Conservation (phyloP, 1,140 invertebrate genomes). For the Portunus trituberculatus region DNA sequence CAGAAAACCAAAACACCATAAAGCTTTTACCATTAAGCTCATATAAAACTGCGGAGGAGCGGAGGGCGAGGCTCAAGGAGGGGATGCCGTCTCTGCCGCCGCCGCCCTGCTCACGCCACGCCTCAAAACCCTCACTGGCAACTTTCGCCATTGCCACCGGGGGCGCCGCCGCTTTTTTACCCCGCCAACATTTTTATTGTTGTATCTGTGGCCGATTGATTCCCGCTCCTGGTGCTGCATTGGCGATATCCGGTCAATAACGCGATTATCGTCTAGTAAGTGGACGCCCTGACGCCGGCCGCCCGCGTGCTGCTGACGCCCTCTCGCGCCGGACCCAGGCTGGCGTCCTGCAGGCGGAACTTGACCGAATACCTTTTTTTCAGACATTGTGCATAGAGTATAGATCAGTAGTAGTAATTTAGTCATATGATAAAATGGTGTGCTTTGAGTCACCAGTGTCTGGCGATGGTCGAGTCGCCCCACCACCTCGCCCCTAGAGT, state of each 20-base stretch:
- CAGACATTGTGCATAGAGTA: not conserved
- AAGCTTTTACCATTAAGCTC: conserved; percentile 44
- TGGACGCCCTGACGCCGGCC: conserved; percentile 50
- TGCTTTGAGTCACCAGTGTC: not conserved
- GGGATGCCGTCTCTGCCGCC: not conserved
- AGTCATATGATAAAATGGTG: not conserved
- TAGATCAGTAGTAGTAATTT: not conserved
- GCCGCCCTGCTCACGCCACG: not conserved
- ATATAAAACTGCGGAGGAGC: conserved; percentile 27
- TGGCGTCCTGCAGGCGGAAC: not conserved
- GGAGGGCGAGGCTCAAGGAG: conserved; percentile 16
- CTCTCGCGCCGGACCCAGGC: not conserved
- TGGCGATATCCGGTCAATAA: conserved; percentile 73
- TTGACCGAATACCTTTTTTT: not conserved
- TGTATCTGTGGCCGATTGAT: conserved; percentile 73
- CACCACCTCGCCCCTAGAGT: not conserved
- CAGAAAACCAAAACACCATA: conserved; percentile 24
- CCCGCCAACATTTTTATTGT: conserved; percentile 73
- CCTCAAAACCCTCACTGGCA: conserved; percentile 42
- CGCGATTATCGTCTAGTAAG: conserved; percentile 70
- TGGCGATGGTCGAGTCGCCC: not conserved
- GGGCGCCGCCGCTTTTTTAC: conserved; percentile 47
- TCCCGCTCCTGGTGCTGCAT: conserved; percentile 73
- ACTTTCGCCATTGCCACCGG: conserved; percentile 56
- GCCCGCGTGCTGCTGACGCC: not conserved